Base-by-base conservation (phyloP, 2,797 vertebrate genomes). In the Melanotaenia pygmaea region DNA sequence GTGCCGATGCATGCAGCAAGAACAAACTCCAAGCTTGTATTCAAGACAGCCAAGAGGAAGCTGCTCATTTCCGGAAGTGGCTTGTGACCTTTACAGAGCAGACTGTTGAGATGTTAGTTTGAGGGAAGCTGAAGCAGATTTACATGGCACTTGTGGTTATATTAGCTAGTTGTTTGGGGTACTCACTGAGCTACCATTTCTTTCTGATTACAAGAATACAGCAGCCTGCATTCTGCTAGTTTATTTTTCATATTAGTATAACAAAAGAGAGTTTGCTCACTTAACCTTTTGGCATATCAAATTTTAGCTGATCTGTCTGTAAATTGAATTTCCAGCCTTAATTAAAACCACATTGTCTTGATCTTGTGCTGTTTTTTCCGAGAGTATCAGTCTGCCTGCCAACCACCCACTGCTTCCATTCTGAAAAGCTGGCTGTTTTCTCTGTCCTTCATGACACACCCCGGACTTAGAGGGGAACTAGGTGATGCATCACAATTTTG, bases 21-120 rank as follows among this genome's bases (percentile, higher is more conserved):
- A 86, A 79, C 75, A 84, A 79, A 78, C 77, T 77, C 57, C 38
- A 0, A 75, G 74, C 54, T 65, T 76, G 71, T 79, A 50, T 69
- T 84, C 50, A 58, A 88, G 80, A 59, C 81, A 61, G 75, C 81
- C 79, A 85, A 91, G 86, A 94, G 93, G 94, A 95, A 94, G 92
- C 93, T 73, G 80, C 86, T 76, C 83, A 86, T 93, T 92, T 94
- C 88, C 92, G 91, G 92, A 94, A 93, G 89, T 92, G 84, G 91
- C 90, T 92, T 90, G 92, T 94, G 93, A 94, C 93, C 92, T 95
- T 94, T 90, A 82, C 74, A 66, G 71, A 90, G 80, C 60, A 76
- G 79, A 80, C 74, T 85, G 85, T 75, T 74, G 65, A 91, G 87
- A 83, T 26, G 56, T 59, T 84, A 70, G 81, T 84, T 82, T 73